Conservation (phyloP, 2,797 vertebrate species). For the Lithobates sylvaticus region DNA sequence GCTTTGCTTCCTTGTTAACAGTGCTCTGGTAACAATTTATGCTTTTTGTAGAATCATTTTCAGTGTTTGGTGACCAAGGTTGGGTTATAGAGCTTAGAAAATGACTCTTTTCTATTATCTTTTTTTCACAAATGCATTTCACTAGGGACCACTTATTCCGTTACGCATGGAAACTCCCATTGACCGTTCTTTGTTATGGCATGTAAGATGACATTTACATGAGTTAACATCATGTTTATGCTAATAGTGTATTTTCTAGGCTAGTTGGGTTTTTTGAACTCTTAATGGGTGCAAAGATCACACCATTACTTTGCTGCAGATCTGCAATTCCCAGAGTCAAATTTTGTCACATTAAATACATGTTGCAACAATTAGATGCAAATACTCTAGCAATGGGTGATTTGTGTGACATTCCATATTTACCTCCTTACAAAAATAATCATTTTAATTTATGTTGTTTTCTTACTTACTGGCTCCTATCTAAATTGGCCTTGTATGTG, state of each 20-base stretch:
- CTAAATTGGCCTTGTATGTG: no score
- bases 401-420: slow-evolving; percentile 1
- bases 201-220: slow-evolving; percentile 15
- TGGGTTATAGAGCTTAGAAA: not conserved
- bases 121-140: not conserved
- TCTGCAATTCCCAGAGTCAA: slow-evolving; percentile 8
- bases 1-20: not conserved
- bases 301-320: slow-evolving; percentile 2
- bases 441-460: no score
- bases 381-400: slow-evolving; percentile 34
- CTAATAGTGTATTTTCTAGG: slow-evolving; percentile 25
- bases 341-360: slow-evolving; percentile 23
- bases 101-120: not conserved
- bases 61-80: not conserved
- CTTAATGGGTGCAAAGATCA: slow-evolving; percentile 37
- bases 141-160: slow-evolving; percentile 6
- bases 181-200: not conserved
- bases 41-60: not conserved
- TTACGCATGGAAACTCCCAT: not conserved
- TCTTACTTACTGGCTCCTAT: no score
- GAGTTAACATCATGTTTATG: slow-evolving; percentile 33
- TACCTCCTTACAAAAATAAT: not conserved
- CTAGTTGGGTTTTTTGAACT: slow-evolving; percentile 16
- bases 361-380: slow-evolving; percentile 29
- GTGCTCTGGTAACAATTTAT: not conserved